These are phyloP conservation scores for Microcebus jonahi DNA, from an alignment of 2,113 vertebrate species.

Conservation along the genomic window DNA sequence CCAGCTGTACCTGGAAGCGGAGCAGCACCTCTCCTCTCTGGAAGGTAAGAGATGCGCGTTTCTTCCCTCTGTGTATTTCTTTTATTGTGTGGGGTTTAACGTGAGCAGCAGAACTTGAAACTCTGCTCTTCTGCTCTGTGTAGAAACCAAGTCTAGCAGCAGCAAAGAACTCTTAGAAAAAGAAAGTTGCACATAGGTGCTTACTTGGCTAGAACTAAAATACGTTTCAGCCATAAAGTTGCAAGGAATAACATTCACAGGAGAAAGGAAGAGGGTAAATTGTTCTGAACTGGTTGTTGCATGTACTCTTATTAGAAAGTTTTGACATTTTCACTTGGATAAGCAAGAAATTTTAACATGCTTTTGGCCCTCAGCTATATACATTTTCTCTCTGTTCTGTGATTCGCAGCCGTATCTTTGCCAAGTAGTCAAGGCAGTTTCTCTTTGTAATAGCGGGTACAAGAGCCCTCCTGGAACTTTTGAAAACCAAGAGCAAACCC, in stretches of 20 bases:
- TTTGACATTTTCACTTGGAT: neutral
- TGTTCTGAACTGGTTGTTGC: neutral
- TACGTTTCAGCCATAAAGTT: neutral
- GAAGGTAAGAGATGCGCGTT: slow-evolving; percentile 86
- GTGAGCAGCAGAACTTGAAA: fast-evolving
- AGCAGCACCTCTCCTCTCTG: slow-evolving; percentile 88
- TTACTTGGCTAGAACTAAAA: neutral
- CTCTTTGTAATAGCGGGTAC: neutral
- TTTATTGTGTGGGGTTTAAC: fast-evolving
- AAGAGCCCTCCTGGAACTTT: neutral
- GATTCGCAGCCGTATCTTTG: neutral
- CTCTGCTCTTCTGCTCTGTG: neutral
- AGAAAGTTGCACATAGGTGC: neutral
- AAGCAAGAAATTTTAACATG: neutral
- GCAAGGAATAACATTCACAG: neutral
- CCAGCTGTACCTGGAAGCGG: slow-evolving; percentile 96
- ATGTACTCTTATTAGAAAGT: neutral
- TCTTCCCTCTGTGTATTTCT: fast-evolving
- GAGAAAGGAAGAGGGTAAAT: neutral
- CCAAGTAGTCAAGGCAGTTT: neutral
- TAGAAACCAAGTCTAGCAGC: too few relatives aligned
- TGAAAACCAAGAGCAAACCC: neutral
- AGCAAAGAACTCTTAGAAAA: neutral
- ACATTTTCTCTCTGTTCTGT: neutral
- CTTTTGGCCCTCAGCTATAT: neutral